These are phyloP conservation scores for Excalfactoria chinensis DNA, from an alignment of 2,113 vertebrate species.

Conservation along the genomic window DNA sequence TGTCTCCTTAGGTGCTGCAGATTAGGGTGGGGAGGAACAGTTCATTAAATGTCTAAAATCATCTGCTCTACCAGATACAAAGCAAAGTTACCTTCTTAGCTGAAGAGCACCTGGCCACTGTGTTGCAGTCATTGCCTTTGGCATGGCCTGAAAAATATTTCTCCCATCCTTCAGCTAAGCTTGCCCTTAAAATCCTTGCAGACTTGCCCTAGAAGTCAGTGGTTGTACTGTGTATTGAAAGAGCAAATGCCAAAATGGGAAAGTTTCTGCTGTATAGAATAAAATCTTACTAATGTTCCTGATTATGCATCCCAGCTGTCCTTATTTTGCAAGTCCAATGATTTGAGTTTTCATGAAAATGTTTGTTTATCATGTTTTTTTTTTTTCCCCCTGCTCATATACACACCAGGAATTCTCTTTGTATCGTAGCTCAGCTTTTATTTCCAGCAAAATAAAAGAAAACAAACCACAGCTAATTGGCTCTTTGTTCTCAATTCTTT, in stretches of 20 bases:
- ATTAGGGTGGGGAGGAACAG: neutral
- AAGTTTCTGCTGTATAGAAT: slow-evolving; percentile 20
- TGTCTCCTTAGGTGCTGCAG: neutral
- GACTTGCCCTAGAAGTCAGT: neutral
- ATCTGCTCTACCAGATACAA: neutral
- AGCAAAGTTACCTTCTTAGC: neutral
- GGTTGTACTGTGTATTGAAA: neutral
- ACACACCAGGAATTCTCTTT: slow-evolving; percentile 61
- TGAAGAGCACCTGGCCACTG: neutral
- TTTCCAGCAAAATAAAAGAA: slow-evolving; percentile 68
- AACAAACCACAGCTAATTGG: slow-evolving; percentile 65
- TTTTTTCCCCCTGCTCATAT: neutral
- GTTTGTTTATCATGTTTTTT: slow-evolving; percentile 36
- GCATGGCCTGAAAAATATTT: neutral
- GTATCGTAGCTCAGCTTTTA: slow-evolving; percentile 63
- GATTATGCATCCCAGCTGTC: slow-evolving; percentile 71
- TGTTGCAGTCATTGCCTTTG: neutral
- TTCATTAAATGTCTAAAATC: neutral
- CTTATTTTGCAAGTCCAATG: slow-evolving; percentile 62
- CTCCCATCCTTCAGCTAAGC: neutral
- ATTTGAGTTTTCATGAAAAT: slow-evolving; percentile 50
- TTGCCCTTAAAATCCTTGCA: neutral
- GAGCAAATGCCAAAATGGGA: slow-evolving; percentile 8
- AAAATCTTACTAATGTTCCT: slow-evolving; percentile 36
- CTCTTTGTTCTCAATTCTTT: slow-evolving; percentile 68